Evolutionary conservation across 2,888 invertebrate species (phyloP), one percentile per base, ranked within the genome.

Genomic region (Drosophila sordidapex): DNA sequence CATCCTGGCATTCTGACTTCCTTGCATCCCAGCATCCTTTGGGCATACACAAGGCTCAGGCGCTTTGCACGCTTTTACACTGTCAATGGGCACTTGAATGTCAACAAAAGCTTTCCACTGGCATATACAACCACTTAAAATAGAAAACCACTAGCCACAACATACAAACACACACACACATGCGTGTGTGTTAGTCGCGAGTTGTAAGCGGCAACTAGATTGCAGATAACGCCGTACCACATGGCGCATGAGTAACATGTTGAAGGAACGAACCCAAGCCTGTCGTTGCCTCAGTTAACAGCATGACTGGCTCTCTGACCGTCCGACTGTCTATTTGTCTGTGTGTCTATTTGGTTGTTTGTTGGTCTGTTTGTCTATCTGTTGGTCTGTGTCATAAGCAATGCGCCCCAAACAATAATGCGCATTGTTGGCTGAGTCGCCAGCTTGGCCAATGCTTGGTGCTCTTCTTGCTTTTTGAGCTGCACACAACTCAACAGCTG

Each of bases 61-160:
- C 54, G 25, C 56, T 64, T 56, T 82, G 78, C 69, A 83, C 70
- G 82, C 79, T 82, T 84, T 80, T 87, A 82, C 85, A 87, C 88
- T 78, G 75, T 89, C 85, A 82, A 85, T 86, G 88, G 79, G 81
- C 86, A 89, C 86, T 86, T 87, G 90, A 82, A 82, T 87, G 86
- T 89, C 90, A 89, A 82, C 86, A 87, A 85, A 89, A 79, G 86
- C 90, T 85, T 87, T 88, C 86, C 78, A 74, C 90, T 84, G 86
- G 85, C 88, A 82, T 85, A 89, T 82, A 86, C 86, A 86, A 89
- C 85, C 86, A 86, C 86, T 86, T 89, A 89, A 82, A 89, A 85
- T 74, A 81, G 90, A 77, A 82, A 72, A 76, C 84, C 82, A 70
- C 58, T 82, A 84, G 48, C 70, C 79, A 61, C 52, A 43, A 65